Evolutionary conservation across 1,140 invertebrate genomes (phyloP).

Genomic region (Helicoverpa armigera): DNA sequence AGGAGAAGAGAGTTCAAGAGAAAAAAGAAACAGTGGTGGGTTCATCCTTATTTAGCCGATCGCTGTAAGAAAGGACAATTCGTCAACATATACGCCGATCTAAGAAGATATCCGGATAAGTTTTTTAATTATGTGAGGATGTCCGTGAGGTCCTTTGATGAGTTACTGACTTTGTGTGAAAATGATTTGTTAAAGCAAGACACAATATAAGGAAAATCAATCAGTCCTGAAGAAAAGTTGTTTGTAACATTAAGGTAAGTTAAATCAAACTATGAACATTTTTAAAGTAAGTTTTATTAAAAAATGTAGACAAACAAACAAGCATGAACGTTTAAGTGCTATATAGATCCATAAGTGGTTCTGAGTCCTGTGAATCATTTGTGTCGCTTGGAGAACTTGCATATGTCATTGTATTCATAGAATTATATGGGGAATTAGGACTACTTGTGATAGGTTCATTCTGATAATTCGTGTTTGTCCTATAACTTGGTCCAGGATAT

Average conservation of each 20-base stretch:
- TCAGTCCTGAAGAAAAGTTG: conserved; percentile 38
- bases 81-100: conserved; percentile 33
- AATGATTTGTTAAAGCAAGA: conserved; percentile 34
- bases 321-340: conserved; percentile 22
- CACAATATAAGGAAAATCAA: conserved; percentile 27
- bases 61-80: conserved; percentile 35
- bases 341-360: conserved; percentile 34
- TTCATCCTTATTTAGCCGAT: conserved; percentile 27
- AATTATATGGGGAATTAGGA: conserved; percentile 31
- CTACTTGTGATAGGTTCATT: conserved; percentile 13
- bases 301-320: conserved; percentile 26
- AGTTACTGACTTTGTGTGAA: conserved; percentile 33
- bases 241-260: conserved; percentile 37
- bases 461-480: conserved; percentile 35
- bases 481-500: conserved; percentile 32
- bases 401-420: conserved; percentile 33
- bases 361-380: conserved; percentile 32
- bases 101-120: conserved; percentile 37
- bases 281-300: conserved; percentile 32
- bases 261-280: conserved; percentile 34
- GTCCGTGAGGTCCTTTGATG: conserved; percentile 32
- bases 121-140: conserved; percentile 31
- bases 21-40: conserved; percentile 29
- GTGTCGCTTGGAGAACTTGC: conserved; percentile 35
- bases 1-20: background rate